phyloP scores from a whole-genome alignment of 1,140 invertebrate species.

The Drosophila fuyamai region DNA sequence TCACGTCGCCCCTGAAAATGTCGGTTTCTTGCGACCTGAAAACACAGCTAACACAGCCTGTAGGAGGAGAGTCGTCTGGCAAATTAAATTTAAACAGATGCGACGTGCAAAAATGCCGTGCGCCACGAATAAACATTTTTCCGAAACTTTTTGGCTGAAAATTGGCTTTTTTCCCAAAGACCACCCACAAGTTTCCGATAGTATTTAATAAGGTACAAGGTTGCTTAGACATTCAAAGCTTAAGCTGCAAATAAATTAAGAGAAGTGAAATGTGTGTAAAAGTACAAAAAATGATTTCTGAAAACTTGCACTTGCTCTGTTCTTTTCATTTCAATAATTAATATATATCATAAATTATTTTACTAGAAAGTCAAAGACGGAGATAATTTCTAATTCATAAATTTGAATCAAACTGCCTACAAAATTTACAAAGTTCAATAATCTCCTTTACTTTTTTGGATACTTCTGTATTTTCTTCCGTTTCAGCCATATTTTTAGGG shows the following conservation, averaged over 20 bases:
- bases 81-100: slow-evolving; percentile 82
- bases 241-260: too few species aligned
- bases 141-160: slow-evolving; percentile 40
- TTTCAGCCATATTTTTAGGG: too few species aligned
- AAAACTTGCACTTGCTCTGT: too few species aligned
- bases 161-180: slow-evolving; percentile 10
- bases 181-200: slow-evolving; percentile 15
- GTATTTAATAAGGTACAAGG: slow-evolving; percentile 4
- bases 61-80: slow-evolving; percentile 36
- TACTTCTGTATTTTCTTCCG: too few species aligned
- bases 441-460: too few species aligned
- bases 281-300: not conserved
- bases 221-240: too few species aligned
- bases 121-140: slow-evolving; percentile 48
- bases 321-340: too few species aligned
- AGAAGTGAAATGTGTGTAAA: not conserved
- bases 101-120: slow-evolving; percentile 63
- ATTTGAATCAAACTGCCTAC: too few species aligned
- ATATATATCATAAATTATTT: too few species aligned
- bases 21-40: slow-evolving; percentile 79
- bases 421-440: too few species aligned
- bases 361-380: too few species aligned
- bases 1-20: slow-evolving; percentile 68
- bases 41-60: slow-evolving; percentile 42
- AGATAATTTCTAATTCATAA: too few species aligned